Conservation (phyloP, 2,888 invertebrate genomes). For the Heterodera filipjevi region DNA sequence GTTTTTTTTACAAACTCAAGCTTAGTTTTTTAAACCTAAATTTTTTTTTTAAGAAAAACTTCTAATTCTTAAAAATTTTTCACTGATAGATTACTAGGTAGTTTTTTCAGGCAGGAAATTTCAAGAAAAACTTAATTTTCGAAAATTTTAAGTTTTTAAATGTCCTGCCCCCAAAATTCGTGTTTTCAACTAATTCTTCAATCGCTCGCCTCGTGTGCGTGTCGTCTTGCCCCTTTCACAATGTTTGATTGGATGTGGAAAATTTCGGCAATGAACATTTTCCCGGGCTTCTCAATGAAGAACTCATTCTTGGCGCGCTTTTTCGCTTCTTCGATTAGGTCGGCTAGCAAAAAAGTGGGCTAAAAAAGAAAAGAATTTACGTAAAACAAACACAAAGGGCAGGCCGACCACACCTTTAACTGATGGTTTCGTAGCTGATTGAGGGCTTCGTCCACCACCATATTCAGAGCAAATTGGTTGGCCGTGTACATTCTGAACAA, state of each 20-base stretch:
- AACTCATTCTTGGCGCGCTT: constrained; percentile 58
- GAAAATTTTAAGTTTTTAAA: no score
- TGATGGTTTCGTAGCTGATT: constrained; percentile 52
- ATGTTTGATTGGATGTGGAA: constrained; percentile 60
- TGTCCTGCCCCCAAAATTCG: no score
- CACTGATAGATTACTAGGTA: no score
- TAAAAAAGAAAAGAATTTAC: not conserved
- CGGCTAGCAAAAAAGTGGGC: constrained; percentile 45
- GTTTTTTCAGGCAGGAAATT: no score
- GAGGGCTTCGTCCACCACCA: constrained; percentile 59
- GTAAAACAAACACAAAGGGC: not conserved
- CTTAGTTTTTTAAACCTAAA: no score
- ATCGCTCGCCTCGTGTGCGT: constrained; percentile 51
- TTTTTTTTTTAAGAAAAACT: no score
- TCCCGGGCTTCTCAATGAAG: constrained; percentile 50
- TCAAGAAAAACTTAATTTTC: no score
- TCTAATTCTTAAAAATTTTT: no score
- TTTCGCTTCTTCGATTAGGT: constrained; percentile 56
- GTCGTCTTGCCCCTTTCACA: constrained; percentile 58
- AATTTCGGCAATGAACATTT: constrained; percentile 62
- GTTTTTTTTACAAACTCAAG: no score
- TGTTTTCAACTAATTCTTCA: not conserved
- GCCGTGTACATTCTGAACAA: constrained; percentile 15
- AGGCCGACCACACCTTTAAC: constrained; percentile 41
- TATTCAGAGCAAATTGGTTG: constrained; percentile 11